Conservation (phyloP, 2,797 vertebrate species). For the Chrosomus eos region DNA sequence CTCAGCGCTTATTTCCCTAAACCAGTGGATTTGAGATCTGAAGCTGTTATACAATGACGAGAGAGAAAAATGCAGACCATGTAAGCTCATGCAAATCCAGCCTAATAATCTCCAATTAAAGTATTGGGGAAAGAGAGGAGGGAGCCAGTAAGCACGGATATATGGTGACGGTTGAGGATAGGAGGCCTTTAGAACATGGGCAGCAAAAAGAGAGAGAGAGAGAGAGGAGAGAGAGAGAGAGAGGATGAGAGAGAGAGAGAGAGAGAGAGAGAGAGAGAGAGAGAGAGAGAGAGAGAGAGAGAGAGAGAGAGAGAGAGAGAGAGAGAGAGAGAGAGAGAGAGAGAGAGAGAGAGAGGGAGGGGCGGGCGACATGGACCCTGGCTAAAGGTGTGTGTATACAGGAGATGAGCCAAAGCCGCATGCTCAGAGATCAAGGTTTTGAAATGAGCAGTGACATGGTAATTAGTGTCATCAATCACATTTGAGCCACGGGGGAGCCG, state of each 20-base stretch:
- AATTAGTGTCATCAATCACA: conserved; percentile 67
- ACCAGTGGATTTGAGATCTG: conserved; percentile 42
- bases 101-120: conserved; percentile 53
- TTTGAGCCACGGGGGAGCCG: conserved; percentile 37
- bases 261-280: too few species aligned
- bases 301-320: too few species aligned
- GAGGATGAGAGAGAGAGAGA: too few species aligned
- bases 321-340: too few species aligned
- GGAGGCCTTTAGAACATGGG: background rate
- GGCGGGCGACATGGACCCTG: conserved; percentile 29
- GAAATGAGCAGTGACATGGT: conserved; percentile 53
- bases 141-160: background rate
- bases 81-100: conserved; percentile 49
- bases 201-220: background rate
- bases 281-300: too few species aligned
- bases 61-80: conserved; percentile 21
- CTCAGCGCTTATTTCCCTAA: conserved; percentile 30
- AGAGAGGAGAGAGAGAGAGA: too few species aligned
- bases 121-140: conserved; percentile 1
- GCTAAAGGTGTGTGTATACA: conserved; percentile 53
- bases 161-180: background rate
- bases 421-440: conserved; percentile 47
- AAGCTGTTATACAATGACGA: conserved; percentile 23
- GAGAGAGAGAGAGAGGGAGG: too few species aligned
- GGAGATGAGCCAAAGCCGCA: conserved; percentile 44